phyloP scores from a whole-genome alignment of 2,888 invertebrate genomes.

The Caprella mutica region DNA sequence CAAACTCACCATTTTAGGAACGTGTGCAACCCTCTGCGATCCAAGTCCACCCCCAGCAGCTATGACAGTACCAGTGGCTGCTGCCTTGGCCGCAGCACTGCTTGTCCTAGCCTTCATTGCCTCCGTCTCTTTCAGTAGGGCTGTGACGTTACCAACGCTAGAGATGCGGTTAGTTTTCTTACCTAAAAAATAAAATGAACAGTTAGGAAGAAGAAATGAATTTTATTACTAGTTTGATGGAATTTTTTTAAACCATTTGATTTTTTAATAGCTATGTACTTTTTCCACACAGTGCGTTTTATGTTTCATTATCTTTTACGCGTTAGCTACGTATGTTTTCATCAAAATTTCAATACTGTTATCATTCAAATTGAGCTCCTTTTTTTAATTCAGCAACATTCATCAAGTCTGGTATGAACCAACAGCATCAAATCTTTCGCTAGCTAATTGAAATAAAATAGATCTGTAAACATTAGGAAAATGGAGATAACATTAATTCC shows the following conservation, averaged over 20 bases:
- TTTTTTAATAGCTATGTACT: neutral
- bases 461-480: no score
- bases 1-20: constrained; percentile 22
- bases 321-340: no score
- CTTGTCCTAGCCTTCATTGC: constrained; percentile 9
- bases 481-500: no score
- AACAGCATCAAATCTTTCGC: no score
- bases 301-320: neutral
- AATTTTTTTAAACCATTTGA: neutral
- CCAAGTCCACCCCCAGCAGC: constrained; percentile 16
- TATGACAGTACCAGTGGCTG: constrained; percentile 6
- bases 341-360: no score
- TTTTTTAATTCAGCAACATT: no score
- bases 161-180: constrained; percentile 19
- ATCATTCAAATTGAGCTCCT: no score
- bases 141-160: constrained; percentile 21
- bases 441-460: no score
- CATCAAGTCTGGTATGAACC: no score
- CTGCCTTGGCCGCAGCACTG: neutral
- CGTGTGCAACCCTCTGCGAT: constrained; percentile 20
- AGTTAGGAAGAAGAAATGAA: neutral
- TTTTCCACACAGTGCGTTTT: neutral
- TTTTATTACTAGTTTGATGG: neutral
- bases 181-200: constrained; percentile 1
- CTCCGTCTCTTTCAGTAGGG: constrained; percentile 15